Conservation (phyloP, 1,140 invertebrate species). For the Hermatobates lingyangjiaoensis region DNA sequence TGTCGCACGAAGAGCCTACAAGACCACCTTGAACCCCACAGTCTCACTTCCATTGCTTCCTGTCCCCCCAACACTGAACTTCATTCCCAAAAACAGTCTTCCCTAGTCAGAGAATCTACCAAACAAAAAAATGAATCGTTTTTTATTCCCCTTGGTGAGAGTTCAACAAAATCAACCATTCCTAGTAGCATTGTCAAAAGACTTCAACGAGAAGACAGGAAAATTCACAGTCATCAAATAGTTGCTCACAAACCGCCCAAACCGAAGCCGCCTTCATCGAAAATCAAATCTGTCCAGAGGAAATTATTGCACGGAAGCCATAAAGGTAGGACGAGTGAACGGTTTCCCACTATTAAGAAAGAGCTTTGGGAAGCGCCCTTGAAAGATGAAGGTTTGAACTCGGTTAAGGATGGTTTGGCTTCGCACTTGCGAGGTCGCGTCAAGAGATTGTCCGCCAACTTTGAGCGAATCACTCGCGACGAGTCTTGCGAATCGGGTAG, state of each 20-base stretch:
- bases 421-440: constrained; percentile 11
- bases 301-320: constrained; percentile 1
- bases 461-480: constrained; percentile 18
- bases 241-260: constrained; percentile 30
- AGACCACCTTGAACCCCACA: constrained; percentile 23
- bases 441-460: constrained; percentile 21
- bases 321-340: neutral
- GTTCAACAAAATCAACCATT: constrained; percentile 8
- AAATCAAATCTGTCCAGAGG: constrained; percentile 19
- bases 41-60: constrained; percentile 13
- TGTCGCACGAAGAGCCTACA: constrained; percentile 30
- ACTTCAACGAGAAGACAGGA: constrained; percentile 12
- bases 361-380: constrained; percentile 16
- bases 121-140: constrained; percentile 18
- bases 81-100: constrained; percentile 21
- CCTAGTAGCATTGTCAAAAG: constrained; percentile 11
- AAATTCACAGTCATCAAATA: constrained; percentile 21
- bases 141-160: constrained; percentile 16
- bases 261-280: constrained; percentile 24
- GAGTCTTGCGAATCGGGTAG: constrained; percentile 31
- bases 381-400: constrained; percentile 15
- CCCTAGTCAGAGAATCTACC: constrained; percentile 8
- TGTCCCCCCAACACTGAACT: constrained; percentile 18
- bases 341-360: constrained; percentile 13
- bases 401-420: constrained; percentile 9